Conservation (phyloP, 2,797 vertebrate species). For the Leuciscus waleckii region DNA sequence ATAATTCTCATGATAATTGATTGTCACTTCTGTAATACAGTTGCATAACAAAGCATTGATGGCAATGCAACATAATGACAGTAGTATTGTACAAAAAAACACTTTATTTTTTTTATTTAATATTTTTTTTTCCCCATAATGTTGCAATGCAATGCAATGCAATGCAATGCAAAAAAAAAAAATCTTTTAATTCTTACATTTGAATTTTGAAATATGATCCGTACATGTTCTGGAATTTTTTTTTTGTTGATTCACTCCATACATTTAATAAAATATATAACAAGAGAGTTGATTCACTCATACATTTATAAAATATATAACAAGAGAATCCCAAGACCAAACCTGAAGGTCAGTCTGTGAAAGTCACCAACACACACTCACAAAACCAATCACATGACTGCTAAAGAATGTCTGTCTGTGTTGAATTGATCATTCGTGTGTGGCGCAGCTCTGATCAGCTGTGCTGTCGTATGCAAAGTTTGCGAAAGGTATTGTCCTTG, state of each 20-base stretch:
- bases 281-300: neutral
- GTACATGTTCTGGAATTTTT: neutral
- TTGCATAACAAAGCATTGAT: neutral
- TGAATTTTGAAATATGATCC: neutral
- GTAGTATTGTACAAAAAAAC: no score
- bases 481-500: neutral
- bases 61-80: neutral
- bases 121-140: no score
- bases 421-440: constrained; percentile 12
- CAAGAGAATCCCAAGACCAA: neutral
- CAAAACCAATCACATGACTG: constrained; percentile 23
- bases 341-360: neutral
- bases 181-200: neutral
- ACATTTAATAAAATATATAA: neutral
- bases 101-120: no score
- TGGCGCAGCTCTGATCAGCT: constrained; percentile 6
- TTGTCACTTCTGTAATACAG: neutral
- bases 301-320: neutral
- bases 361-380: constrained; percentile 6
- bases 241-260: neutral
- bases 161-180: neutral
- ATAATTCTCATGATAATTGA: neutral
- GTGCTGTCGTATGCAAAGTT: constrained; percentile 41
- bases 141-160: neutral
- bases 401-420: constrained; percentile 32